Evolutionary conservation across 2,888 invertebrate genomes (phyloP).

Genomic region (Schizaphis graminum): DNA sequence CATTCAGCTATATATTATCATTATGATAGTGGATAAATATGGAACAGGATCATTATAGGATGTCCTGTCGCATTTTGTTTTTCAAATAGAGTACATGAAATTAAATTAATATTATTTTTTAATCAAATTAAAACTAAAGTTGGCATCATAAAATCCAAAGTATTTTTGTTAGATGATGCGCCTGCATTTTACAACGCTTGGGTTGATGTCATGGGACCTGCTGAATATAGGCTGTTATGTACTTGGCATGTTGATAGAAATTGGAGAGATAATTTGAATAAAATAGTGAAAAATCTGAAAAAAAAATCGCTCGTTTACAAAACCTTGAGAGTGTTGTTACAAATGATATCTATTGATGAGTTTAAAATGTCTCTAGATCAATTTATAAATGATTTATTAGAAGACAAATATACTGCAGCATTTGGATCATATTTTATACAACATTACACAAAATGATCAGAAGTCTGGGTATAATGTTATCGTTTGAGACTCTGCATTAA

Average conservation of each 20-base stretch:
- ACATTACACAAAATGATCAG: too few relatives aligned
- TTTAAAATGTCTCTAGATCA: neutral
- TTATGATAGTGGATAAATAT: neutral
- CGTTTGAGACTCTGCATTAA: neutral
- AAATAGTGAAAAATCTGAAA: neutral
- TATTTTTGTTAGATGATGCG: neutral
- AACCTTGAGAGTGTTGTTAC: neutral
- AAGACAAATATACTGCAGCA: neutral
- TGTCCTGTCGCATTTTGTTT: neutral
- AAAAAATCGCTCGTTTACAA: conserved; percentile 6
- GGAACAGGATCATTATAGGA: too few relatives aligned
- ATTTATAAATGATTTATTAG: conserved; percentile 6
- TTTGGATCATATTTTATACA: too few relatives aligned
- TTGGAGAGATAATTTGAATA: neutral
- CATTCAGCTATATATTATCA: neutral
- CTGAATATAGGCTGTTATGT: neutral
- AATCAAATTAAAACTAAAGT: neutral
- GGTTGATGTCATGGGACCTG: too few relatives aligned
- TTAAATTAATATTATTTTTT: neutral
- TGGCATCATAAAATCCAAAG: neutral
- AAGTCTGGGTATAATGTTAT: too few relatives aligned
- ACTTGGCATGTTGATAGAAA: conserved; percentile 12
- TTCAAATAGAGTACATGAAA: neutral
- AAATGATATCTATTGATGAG: conserved; percentile 9
- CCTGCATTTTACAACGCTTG: neutral